Conservation (phyloP, 2,113 vertebrate species). For the Pseudonaja textilis region DNA sequence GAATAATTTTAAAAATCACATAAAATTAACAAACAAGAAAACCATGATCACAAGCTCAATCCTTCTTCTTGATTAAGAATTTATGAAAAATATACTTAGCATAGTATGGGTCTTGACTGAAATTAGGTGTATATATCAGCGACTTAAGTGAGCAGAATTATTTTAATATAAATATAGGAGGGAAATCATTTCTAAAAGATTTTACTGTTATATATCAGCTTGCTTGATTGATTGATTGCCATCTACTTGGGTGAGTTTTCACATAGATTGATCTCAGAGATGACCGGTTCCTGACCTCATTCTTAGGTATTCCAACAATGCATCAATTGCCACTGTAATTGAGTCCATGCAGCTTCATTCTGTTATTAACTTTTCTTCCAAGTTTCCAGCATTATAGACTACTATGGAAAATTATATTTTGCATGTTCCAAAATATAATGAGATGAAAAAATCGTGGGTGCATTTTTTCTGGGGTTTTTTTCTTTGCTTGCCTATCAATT, state of each 20-base stretch:
- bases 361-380: neutral
- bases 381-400: neutral
- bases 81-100: neutral
- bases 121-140: neutral
- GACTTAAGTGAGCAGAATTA: neutral
- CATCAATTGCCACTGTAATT: neutral
- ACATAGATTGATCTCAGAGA: neutral
- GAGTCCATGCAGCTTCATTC: neutral
- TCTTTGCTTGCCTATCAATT: neutral
- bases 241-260: neutral
- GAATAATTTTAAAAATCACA: neutral
- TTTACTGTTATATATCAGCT: neutral
- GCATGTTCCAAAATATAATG: neutral
- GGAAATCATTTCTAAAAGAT: neutral
- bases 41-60: neutral
- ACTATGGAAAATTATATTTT: neutral
- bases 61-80: neutral
- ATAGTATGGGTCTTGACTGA: neutral
- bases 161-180: neutral
- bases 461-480: neutral
- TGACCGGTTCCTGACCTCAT: neutral
- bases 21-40: neutral
- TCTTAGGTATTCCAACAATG: neutral
- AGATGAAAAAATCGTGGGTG: neutral
- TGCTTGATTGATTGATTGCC: neutral